Conservation (phyloP, 2,888 invertebrate genomes). For the Escarpia spicata region DNA sequence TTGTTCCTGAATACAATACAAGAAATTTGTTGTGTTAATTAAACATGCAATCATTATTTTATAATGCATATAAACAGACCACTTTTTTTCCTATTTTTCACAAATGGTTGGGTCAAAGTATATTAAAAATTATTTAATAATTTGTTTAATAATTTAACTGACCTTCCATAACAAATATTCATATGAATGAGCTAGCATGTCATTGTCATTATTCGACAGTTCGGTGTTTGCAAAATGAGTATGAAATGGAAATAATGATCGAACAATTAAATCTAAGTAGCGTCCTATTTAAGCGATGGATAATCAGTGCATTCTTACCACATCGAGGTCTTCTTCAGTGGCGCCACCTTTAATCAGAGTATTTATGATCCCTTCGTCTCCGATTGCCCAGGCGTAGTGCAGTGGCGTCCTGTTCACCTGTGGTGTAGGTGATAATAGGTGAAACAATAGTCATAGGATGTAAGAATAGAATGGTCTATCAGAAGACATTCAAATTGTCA, state of each 20-base stretch:
- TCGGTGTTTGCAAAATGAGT: too few species aligned
- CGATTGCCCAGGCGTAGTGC: constrained; percentile 19
- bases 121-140: too few species aligned
- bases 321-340: not conserved
- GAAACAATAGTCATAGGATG: not conserved
- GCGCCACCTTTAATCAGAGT: constrained; percentile 6
- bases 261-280: not conserved
- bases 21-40: not conserved
- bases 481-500: not conserved
- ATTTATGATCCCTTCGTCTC: not conserved
- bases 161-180: too few species aligned
- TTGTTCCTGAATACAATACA: not conserved
- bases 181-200: too few species aligned
- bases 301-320: not conserved
- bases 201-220: too few species aligned
- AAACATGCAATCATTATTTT: too few species aligned
- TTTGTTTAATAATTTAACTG: too few species aligned
- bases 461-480: not conserved
- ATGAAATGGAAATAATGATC: too few species aligned
- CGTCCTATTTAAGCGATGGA: not conserved
- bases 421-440: not conserved
- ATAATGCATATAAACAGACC: too few species aligned
- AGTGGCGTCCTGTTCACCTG: constrained; percentile 17
- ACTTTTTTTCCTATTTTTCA: too few species aligned
- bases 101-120: too few species aligned